Evolutionary conservation across 2,888 invertebrate species (phyloP).

Genomic region (Scelioninae gen. 1): DNA sequence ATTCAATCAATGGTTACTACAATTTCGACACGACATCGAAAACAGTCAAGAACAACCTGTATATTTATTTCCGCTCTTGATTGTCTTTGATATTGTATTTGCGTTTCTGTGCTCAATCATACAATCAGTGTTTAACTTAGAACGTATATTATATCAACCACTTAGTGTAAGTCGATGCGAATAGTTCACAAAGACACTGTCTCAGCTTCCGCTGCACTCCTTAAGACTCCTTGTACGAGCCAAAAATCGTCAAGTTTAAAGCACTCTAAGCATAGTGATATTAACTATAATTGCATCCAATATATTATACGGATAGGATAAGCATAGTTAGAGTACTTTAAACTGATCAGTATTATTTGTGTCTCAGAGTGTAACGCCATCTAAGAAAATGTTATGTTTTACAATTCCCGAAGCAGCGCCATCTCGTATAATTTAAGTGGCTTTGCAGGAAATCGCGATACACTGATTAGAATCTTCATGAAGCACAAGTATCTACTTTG

Average conservation of each 20-base stretch:
- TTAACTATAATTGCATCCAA: conserved; percentile 66
- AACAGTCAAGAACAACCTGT: conserved; percentile 30
- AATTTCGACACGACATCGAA: conserved; percentile 26
- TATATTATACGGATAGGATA: conserved; percentile 48
- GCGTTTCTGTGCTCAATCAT: conserved; percentile 48
- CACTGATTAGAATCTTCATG: conserved; percentile 18
- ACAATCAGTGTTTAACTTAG: conserved; percentile 31
- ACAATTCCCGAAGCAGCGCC: conserved; percentile 4
- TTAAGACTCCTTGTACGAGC: conserved; percentile 38
- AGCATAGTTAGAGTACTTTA: conserved; percentile 65
- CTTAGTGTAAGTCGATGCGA: conserved; percentile 7
- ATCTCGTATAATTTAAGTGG: conserved; percentile 15
- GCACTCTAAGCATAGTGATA: conserved; percentile 68
- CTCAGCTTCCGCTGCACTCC: neutral
- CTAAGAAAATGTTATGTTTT: conserved; percentile 7
- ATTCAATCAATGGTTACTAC: conserved; percentile 29
- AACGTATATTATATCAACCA: conserved; percentile 23
- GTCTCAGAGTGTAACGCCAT: conserved; percentile 39
- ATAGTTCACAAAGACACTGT: neutral
- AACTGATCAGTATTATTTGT: conserved; percentile 61
- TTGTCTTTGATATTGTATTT: conserved; percentile 30
- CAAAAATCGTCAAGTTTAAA: conserved; percentile 53
- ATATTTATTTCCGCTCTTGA: conserved; percentile 32
- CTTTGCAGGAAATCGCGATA: neutral
- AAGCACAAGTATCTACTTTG: conserved; percentile 22